A percentile compares a stretch with the other conserved stretches of the same genome.
phyloP scores from a whole-genome alignment of 2,888 invertebrate genomes.

The Perizoma affinitatum region DNA sequence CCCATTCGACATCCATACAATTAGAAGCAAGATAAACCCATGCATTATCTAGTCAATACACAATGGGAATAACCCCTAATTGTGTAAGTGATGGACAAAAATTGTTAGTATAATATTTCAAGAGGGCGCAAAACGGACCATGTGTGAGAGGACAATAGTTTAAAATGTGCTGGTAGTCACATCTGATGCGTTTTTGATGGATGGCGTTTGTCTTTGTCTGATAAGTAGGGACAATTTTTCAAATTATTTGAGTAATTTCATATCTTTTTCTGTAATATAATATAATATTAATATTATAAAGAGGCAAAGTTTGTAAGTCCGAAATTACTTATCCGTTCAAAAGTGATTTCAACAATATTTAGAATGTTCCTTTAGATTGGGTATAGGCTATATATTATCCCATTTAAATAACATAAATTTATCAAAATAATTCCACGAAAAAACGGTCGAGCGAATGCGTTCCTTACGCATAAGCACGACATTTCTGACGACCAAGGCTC shows the following conservation, averaged over 20 bases:
- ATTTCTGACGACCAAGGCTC: no score
- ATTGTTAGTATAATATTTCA: conserved; percentile 82
- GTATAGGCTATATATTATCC: no score
- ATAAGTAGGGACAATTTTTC: conserved; percentile 17
- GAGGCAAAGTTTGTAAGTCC: no score
- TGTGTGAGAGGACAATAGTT: conserved; percentile 77
- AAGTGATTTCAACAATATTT: no score
- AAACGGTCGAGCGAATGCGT: no score
- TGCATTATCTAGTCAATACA: conserved; percentile 80
- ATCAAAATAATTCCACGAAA: no score
- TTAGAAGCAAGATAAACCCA: conserved; percentile 79
- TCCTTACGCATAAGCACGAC: no score
- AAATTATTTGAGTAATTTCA: not conserved
- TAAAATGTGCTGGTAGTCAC: conserved; percentile 61
- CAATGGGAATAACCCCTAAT: conserved; percentile 72
- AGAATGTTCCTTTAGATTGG: no score
- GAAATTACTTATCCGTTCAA: no score
- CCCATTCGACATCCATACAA: conserved; percentile 73
- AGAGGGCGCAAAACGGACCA: conserved; percentile 72
- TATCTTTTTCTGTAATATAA: no score
- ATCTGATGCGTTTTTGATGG: conserved; percentile 61
- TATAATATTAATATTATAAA: no score
- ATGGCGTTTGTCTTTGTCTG: conserved; percentile 43
- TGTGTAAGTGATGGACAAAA: conserved; percentile 57
- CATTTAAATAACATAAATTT: no score